Conservation (phyloP, 2,797 vertebrate species). For the Eospalax fontanierii region DNA sequence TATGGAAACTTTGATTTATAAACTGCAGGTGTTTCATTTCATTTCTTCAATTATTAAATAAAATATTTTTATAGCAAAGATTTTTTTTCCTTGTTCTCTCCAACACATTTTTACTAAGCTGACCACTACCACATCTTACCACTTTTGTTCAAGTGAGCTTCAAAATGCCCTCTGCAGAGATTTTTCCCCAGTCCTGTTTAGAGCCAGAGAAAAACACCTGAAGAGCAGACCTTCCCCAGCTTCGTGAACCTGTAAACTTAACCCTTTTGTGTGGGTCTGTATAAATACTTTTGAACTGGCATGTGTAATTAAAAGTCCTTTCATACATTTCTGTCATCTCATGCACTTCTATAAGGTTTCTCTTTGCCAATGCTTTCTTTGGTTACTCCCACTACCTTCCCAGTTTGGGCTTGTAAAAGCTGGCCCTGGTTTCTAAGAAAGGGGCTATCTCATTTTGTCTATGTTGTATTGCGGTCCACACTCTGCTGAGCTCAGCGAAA, state of each 20-base stretch:
- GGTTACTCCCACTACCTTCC: neutral
- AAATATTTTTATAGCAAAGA: conserved; percentile 71
- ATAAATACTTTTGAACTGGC: neutral
- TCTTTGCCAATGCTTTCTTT: neutral
- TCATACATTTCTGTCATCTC: neutral
- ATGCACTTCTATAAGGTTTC: neutral
- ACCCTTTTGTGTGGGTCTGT: neutral
- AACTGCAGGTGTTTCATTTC: conserved; percentile 71
- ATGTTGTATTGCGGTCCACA: neutral
- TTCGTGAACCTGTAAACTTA: neutral
- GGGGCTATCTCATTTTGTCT: neutral
- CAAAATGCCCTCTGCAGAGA: neutral
- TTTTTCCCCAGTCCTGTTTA: neutral
- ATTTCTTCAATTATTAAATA: conserved; percentile 64
- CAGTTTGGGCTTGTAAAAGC: neutral
- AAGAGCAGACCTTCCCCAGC: neutral
- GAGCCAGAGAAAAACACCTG: neutral
- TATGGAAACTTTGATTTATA: conserved; percentile 74
- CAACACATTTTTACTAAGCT: neutral
- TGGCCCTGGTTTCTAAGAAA: neutral
- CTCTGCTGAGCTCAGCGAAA: conserved; percentile 64
- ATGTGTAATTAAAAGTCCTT: neutral
- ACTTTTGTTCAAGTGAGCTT: conserved; percentile 38
- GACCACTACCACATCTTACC: neutral
- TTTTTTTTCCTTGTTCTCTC: conserved; percentile 23